Evolutionary conservation across 2,888 invertebrate genomes (phyloP).

Genomic region (Disparrhopalites patrizii): DNA sequence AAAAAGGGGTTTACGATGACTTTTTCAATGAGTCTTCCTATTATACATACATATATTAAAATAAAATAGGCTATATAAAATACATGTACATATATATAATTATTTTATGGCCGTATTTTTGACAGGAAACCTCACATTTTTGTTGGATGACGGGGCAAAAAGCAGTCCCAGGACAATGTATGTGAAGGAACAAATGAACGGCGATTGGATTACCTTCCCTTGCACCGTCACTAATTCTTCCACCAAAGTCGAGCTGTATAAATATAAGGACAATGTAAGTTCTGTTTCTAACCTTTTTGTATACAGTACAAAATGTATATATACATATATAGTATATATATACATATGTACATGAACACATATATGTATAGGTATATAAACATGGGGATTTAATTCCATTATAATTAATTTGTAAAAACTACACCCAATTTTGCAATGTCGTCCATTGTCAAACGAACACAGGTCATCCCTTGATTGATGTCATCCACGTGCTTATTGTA

Average conservation of each 20-base stretch:
- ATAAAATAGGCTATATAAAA: too few relatives aligned
- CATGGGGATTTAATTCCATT: background rate
- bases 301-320: too few relatives aligned
- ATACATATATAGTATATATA: too few relatives aligned
- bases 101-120: too few relatives aligned
- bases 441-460: background rate
- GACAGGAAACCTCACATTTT: conserved; percentile 18
- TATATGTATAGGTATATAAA: background rate
- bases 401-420: background rate
- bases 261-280: conserved; percentile 19
- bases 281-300: too few relatives aligned
- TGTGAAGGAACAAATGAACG: conserved; percentile 19
- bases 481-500: too few relatives aligned
- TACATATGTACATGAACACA: background rate
- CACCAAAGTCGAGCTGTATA: conserved; percentile 34
- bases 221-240: conserved; percentile 36
- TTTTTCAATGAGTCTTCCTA: too few relatives aligned
- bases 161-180: background rate
- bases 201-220: conserved; percentile 38
- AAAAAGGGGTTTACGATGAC: too few relatives aligned
- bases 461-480: too few relatives aligned
- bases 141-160: conserved; percentile 11
- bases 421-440: background rate
- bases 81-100: too few relatives aligned
- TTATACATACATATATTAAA: too few relatives aligned